phyloP scores from a whole-genome alignment of 2,888 invertebrate genomes.

The Chydorus sphaericus region DNA sequence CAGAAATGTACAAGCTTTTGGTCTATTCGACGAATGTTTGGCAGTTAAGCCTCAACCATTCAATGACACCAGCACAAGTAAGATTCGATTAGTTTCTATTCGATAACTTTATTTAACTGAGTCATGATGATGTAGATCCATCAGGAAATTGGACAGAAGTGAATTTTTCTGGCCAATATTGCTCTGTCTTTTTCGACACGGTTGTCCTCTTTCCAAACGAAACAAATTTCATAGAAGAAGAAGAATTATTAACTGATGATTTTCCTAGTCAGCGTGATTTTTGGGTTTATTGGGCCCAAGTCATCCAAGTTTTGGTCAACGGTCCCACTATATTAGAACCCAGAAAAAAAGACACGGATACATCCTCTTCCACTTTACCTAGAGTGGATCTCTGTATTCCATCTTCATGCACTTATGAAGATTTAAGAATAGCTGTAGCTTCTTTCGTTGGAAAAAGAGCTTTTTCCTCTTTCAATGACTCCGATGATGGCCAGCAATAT shows the following conservation, averaged over 20 bases:
- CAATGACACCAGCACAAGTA: too few relatives aligned
- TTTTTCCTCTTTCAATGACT: too few relatives aligned
- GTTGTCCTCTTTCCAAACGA: not conserved
- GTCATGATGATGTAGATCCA: too few relatives aligned
- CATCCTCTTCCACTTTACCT: not conserved
- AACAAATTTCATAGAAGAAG: not conserved
- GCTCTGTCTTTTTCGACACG: constrained; percentile 1
- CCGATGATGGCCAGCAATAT: not conserved
- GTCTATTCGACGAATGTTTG: constrained; percentile 16
- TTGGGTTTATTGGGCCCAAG: too few relatives aligned
- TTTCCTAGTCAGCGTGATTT: not conserved
- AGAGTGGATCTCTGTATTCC: constrained; percentile 6
- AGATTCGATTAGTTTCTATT: too few relatives aligned
- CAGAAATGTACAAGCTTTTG: constrained; percentile 15
- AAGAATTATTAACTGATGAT: not conserved
- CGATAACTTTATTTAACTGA: too few relatives aligned
- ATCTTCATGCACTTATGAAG: constrained; percentile 1
- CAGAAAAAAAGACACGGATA: not conserved
- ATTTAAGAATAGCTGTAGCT: not conserved
- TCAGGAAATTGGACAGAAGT: not conserved
- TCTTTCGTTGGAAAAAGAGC: not conserved
- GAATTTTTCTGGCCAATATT: constrained; percentile 3
- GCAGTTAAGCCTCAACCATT: too few relatives aligned
- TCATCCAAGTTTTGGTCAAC: not conserved
- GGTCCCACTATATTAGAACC: not conserved